Evolutionary conservation across 2,113 vertebrate species (phyloP).

Genomic region (Xyliphius kryptos): DNA sequence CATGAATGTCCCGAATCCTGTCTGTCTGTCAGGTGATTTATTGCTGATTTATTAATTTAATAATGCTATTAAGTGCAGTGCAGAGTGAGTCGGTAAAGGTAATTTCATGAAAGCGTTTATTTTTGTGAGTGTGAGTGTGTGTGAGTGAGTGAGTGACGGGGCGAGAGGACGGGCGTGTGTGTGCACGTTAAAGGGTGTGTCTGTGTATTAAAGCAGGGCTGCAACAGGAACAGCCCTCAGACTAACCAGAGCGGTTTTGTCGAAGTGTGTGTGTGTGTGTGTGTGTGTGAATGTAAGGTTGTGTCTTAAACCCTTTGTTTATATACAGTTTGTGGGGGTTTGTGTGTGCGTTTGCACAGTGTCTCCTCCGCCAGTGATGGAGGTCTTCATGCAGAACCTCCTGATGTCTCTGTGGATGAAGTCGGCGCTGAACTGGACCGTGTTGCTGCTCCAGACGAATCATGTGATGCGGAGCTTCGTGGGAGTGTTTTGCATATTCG

Average conservation of each 20-base stretch:
- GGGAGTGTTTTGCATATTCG: neutral
- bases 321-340: neutral
- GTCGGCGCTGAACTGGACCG: constrained; percentile 3
- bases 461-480: constrained; percentile 3
- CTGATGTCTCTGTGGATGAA: constrained; percentile 15
- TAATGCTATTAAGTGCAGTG: too few relatives aligned
- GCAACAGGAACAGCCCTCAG: neutral
- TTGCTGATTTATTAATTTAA: too few relatives aligned
- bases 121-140: constrained; percentile 4
- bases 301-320: neutral
- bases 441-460: constrained; percentile 6
- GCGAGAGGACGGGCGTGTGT: neutral
- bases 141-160: neutral
- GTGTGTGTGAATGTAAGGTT: neutral
- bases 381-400: constrained; percentile 5
- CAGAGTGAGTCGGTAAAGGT: neutral
- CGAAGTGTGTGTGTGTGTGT: neutral
- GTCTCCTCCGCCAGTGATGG: neutral
- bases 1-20: too few relatives aligned
- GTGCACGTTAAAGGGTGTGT: neutral
- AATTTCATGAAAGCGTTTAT: neutral
- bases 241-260: neutral
- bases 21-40: too few relatives aligned
- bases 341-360: neutral
- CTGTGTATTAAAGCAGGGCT: neutral